Conservation (phyloP, 2,113 vertebrate species). For the Glareola pratincola region DNA sequence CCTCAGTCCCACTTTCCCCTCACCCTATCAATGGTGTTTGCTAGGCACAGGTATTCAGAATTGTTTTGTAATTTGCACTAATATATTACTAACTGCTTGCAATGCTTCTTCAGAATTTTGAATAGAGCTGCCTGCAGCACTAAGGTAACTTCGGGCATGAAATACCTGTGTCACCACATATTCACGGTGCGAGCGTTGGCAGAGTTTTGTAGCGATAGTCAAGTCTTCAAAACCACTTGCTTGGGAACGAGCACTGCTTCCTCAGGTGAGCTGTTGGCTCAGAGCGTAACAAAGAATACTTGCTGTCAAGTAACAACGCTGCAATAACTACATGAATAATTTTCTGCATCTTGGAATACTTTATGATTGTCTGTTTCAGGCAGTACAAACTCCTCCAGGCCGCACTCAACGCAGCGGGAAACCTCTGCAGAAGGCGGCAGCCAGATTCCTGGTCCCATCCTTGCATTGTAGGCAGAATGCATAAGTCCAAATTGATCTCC, state of each 20-base stretch:
- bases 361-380: neutral
- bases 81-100: neutral
- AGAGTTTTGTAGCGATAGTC: neutral
- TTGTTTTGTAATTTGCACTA: neutral
- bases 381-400: neutral
- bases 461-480: neutral
- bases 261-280: neutral
- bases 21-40: neutral
- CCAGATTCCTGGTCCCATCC: neutral
- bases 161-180: neutral
- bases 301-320: neutral
- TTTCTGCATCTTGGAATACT: neutral
- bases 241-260: neutral
- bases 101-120: neutral
- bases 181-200: neutral
- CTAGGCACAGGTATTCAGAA: neutral
- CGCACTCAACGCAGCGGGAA: neutral
- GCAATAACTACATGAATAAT: neutral
- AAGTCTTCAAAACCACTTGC: neutral
- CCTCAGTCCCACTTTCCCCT: neutral
- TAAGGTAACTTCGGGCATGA: neutral
- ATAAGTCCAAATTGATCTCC: neutral
- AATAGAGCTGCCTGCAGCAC: neutral
- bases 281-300: neutral
- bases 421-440: neutral